phyloP scores from a whole-genome alignment of 2,888 invertebrate genomes.

The Brachynemurus nebulosus region DNA sequence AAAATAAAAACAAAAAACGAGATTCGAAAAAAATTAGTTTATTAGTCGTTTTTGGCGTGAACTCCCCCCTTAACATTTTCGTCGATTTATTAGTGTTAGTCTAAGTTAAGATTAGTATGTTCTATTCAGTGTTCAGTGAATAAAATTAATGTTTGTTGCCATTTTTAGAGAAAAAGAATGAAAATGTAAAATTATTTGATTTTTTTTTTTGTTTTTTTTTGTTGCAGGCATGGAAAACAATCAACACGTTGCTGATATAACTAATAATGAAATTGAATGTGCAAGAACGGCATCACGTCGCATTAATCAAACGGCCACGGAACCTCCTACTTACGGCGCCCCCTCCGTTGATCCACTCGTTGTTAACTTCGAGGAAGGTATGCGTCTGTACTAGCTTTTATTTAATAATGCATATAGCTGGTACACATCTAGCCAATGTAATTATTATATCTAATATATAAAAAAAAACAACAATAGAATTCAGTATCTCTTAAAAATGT shows the following conservation, averaged over 20 bases:
- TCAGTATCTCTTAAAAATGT: not conserved
- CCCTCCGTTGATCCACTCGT: conserved; percentile 53
- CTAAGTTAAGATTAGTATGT: no score
- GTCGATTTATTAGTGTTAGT: no score
- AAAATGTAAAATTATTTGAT: not conserved
- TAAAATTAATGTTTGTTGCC: no score
- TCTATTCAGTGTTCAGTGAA: no score
- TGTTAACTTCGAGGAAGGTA: conserved; percentile 72
- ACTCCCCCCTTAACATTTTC: no score
- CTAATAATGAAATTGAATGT: conserved; percentile 7
- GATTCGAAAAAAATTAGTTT: no score
- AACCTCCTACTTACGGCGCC: conserved; percentile 3
- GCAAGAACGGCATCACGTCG: conserved; percentile 1
- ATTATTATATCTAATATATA: conserved; percentile 8
- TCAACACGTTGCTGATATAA: not conserved
- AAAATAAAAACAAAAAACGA: no score
- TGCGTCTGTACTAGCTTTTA: conserved; percentile 45
- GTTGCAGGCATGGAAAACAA: not conserved
- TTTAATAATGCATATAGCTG: conserved; percentile 26
- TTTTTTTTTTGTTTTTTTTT: not conserved
- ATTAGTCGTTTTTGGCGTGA: no score
- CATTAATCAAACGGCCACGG: conserved; percentile 5
- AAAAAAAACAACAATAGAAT: not conserved
- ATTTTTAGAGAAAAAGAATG: no score
- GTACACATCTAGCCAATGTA: conserved; percentile 9